These are phyloP conservation scores for Sepiola atlantica DNA, from an alignment of 2,888 invertebrate genomes.

Conservation along the genomic window DNA sequence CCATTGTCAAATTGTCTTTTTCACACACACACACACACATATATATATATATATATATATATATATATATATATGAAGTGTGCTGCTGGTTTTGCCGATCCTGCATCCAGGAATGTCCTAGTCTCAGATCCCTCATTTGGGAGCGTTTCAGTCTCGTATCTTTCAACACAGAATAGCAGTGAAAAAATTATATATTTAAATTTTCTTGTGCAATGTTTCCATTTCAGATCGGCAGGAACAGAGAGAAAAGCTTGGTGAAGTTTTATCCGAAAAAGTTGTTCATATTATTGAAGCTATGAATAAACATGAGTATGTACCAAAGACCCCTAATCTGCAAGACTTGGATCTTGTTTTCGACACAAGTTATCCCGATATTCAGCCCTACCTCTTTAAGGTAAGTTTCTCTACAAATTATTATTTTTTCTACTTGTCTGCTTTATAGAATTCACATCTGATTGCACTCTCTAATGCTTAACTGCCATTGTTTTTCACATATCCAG, in stretches of 20 bases:
- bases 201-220: conserved; percentile 40
- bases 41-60: too few relatives aligned
- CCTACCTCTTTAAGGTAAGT: conserved; percentile 93
- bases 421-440: neutral
- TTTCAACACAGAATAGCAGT: neutral
- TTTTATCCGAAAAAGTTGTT: conserved; percentile 91
- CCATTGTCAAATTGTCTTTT: too few relatives aligned
- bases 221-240: conserved; percentile 85
- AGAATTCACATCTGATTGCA: neutral
- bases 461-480: neutral
- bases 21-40: too few relatives aligned
- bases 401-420: neutral
- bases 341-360: conserved; percentile 96
- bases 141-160: too few relatives aligned
- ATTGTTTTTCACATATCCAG: neutral
- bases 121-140: too few relatives aligned
- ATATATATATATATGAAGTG: too few relatives aligned
- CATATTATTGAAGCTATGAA: conserved; percentile 97
- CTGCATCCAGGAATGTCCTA: too few relatives aligned
- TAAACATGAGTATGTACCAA: conserved; percentile 95
- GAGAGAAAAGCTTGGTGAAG: conserved; percentile 81
- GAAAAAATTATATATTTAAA: neutral
- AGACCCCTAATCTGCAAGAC: conserved; percentile 94
- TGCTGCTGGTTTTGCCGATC: too few relatives aligned
- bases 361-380: conserved; percentile 92